phyloP scores from a whole-genome alignment of 2,113 vertebrate genomes.

The Lepisosteus oculatus region DNA sequence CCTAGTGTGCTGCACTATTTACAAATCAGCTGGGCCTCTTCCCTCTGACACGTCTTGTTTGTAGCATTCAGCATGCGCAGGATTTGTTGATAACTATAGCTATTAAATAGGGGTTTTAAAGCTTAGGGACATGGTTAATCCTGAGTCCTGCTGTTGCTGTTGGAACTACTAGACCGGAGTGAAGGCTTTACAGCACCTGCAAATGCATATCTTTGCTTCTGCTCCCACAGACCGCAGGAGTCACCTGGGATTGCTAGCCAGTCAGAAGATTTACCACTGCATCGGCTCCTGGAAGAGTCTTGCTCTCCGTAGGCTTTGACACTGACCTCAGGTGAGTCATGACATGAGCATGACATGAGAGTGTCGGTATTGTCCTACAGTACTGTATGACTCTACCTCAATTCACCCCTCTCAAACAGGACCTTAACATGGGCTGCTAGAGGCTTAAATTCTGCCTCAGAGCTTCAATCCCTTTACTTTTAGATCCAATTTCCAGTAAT shows the following conservation, averaged over 20 bases:
- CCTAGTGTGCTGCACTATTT: too few relatives aligned
- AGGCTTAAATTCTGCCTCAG: too few relatives aligned
- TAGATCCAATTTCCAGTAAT: too few relatives aligned
- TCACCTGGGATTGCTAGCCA: not conserved
- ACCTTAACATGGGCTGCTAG: too few relatives aligned
- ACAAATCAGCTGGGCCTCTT: not conserved
- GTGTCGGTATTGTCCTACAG: not conserved
- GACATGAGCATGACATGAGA: not conserved
- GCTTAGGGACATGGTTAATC: constrained; percentile 7
- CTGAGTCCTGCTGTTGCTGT: not conserved
- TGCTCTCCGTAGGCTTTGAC: not conserved
- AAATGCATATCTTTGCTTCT: not conserved
- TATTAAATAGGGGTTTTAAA: constrained; percentile 9
- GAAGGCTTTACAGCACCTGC: not conserved
- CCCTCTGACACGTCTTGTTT: not conserved
- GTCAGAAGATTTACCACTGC: constrained; percentile 1
- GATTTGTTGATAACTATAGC: constrained; percentile 10
- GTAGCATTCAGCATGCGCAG: constrained; percentile 1
- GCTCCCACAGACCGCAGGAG: not conserved
- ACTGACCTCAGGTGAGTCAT: not conserved
- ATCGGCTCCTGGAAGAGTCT: not conserved
- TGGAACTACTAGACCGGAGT: not conserved
- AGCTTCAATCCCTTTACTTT: too few relatives aligned
- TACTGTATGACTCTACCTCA: too few relatives aligned
- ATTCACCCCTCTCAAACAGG: too few relatives aligned